Conservation (phyloP, 1,140 invertebrate species). For the Saxidomus purpurata region DNA sequence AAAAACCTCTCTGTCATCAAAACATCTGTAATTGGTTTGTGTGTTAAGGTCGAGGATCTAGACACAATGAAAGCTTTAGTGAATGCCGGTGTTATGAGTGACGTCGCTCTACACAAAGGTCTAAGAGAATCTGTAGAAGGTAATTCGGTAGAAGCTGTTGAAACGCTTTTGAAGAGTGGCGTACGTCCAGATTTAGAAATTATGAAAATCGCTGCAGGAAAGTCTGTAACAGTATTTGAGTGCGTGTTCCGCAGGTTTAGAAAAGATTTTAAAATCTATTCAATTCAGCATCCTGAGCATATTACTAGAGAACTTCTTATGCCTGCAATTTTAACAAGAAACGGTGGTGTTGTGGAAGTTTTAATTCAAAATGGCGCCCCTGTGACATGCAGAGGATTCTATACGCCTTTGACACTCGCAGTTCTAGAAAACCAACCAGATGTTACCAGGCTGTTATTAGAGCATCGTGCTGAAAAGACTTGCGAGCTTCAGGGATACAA, state of each 20-base stretch:
- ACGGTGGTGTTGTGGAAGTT: constrained; percentile 25
- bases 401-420: constrained; percentile 39
- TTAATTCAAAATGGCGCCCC: constrained; percentile 49
- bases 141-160: constrained; percentile 31
- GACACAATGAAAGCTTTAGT: constrained; percentile 50
- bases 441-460: constrained; percentile 39
- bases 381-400: constrained; percentile 49
- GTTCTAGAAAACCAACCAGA: constrained; percentile 61
- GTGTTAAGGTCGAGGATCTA: constrained; percentile 39
- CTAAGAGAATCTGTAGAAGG: constrained; percentile 40
- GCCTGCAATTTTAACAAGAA: constrained; percentile 56
- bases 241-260: constrained; percentile 46
- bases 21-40: constrained; percentile 49
- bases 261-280: constrained; percentile 63
- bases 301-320: constrained; percentile 52
- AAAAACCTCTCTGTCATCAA: constrained; percentile 2
- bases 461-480: constrained; percentile 37
- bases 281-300: constrained; percentile 55
- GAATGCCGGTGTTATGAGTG: constrained; percentile 42
- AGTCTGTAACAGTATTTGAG: constrained; percentile 47
- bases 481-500: constrained; percentile 51
- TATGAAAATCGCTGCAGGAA: constrained; percentile 36
- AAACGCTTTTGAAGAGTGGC: constrained; percentile 36
- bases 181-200: constrained; percentile 46
- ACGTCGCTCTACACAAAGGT: constrained; percentile 20